Base-by-base conservation (phyloP, 2,113 vertebrate genomes). In the Centropus bengalensis region DNA sequence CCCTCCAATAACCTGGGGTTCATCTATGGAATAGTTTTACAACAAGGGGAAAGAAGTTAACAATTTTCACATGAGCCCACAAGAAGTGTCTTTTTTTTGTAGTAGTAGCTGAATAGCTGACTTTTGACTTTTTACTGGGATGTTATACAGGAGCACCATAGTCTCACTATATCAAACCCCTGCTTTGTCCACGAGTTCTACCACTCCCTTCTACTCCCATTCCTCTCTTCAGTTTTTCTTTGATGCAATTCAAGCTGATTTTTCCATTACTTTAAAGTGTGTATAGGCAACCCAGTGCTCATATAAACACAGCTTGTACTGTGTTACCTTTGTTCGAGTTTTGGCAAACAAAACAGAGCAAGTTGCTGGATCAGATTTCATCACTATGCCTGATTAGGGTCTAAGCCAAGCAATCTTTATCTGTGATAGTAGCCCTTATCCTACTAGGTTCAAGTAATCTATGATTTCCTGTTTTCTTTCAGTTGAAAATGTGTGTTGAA, bases 251-350 rank as follows among this genome's bases (percentile, higher is more conserved):
- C 89, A 71, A 94, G 36, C 11, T 76, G 32, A 86, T 87, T 86
- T 91, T 91, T 51, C 67, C 30, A 20, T 54, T 79, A 28, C 26
- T 82, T 94, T 86, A 54, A 78, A 74, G 44, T 68, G 95, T 85
- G 89, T 95, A 93, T 95, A 94, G 91, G 93, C 86, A 68, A 93
- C 63, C 49, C 32, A 58, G 28, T 64, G 54, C n/a, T 92, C 71
- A 30, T 88, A 49, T 60, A 90, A 93, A 92, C 44, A 59, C 54
- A 84, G 42, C 52, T 70, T 75, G 68, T 82, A 77, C 86, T 92
- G 24, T 84, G 74, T 95, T 96, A 95, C 91, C 90, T 95, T 86
- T 84, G 47, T 95, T 93, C 32, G 66, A 82, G n/a, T 68, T 96
- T 95, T 95, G 88, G 89, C 86, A 93, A 92, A 86, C 23, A 59